Evolutionary conservation across 2,797 vertebrate genomes (phyloP).

Genomic region (Acanthis flammea): DNA sequence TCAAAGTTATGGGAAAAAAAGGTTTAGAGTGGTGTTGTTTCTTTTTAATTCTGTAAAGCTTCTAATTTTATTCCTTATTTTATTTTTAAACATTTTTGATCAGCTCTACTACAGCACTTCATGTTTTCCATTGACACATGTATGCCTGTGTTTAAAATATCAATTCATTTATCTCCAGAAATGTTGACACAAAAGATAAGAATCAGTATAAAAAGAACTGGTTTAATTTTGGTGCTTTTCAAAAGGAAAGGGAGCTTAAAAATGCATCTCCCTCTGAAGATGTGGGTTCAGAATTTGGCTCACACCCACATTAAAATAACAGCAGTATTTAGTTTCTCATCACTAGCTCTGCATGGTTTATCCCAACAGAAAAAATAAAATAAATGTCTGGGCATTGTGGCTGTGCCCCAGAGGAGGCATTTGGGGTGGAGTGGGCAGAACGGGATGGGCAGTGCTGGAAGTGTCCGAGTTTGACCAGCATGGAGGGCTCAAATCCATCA

Average conservation of each 20-base stretch:
- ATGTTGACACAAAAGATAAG: background rate
- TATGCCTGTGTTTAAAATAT: background rate
- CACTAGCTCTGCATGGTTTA: background rate
- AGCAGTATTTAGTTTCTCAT: background rate
- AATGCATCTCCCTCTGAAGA: background rate
- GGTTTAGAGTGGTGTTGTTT: background rate
- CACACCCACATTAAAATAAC: background rate
- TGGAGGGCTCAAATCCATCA: background rate
- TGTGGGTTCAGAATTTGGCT: background rate
- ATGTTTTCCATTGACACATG: background rate
- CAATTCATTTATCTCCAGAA: background rate
- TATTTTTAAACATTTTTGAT: background rate
- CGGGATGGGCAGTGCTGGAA: background rate
- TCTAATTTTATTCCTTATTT: background rate
- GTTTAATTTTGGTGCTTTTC: background rate
- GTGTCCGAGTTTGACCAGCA: background rate
- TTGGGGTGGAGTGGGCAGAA: background rate
- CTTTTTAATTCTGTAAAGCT: background rate
- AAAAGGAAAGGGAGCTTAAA: background rate
- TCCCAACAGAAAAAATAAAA: background rate
- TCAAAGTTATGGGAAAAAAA: background rate
- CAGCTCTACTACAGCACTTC: background rate
- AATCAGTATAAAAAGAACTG: background rate
- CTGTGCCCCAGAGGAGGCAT: background rate
- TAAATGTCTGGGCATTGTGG: background rate